Evolutionary conservation across 2,113 vertebrate genomes (phyloP).

Genomic region (Anarrhichthys ocellatus): DNA sequence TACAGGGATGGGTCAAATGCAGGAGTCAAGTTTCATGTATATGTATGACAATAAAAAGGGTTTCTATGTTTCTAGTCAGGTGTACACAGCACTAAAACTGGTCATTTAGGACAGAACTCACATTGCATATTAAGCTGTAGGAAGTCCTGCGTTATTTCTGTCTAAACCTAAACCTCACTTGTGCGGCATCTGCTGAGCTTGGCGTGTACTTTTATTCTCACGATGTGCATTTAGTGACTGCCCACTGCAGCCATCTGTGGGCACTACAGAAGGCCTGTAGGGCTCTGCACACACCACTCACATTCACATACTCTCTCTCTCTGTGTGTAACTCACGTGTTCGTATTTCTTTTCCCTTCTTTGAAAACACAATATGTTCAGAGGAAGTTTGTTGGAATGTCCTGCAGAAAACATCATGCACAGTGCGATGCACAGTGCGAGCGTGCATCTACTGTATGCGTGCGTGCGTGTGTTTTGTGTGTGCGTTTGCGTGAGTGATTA

Average conservation of each 20-base stretch:
- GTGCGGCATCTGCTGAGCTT: slow-evolving; percentile 57
- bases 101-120: neutral
- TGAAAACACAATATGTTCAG: neutral
- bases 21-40: no score
- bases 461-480: neutral
- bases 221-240: slow-evolving; percentile 58
- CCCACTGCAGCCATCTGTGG: slow-evolving; percentile 73
- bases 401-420: slow-evolving; percentile 6
- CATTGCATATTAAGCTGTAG: neutral
- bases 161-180: slow-evolving; percentile 12
- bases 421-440: neutral
- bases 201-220: slow-evolving; percentile 50
- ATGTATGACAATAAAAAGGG: no score
- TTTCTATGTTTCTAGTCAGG: no score
- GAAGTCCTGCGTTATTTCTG: slow-evolving; percentile 9
- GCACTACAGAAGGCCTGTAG: slow-evolving; percentile 56
- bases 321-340: neutral
- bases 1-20: no score
- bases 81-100: neutral
- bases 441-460: neutral
- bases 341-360: neutral
- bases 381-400: neutral
- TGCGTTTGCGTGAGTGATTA: slow-evolving; percentile 68
- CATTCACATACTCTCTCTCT: slow-evolving; percentile 38
- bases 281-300: slow-evolving; percentile 53